Conservation (phyloP, 2,888 invertebrate species). For the Hoplodrina blanda region DNA sequence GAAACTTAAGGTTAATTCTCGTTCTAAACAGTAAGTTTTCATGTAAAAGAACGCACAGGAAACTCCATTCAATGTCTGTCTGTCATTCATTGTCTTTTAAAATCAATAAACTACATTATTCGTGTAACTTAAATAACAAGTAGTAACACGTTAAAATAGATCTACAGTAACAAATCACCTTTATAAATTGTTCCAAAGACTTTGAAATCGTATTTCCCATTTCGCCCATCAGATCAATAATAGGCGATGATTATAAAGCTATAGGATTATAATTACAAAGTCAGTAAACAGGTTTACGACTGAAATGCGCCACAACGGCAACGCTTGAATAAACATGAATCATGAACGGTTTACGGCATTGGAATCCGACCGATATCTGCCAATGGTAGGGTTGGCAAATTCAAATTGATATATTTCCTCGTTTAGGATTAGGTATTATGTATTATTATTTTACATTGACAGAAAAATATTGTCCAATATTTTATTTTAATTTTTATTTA, state of each 20-base stretch:
- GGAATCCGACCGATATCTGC: conserved; percentile 65
- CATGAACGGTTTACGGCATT: conserved; percentile 75
- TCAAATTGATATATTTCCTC: conserved; percentile 12
- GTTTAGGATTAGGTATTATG: too few species aligned
- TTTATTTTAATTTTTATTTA: too few species aligned
- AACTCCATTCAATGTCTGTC: too few species aligned
- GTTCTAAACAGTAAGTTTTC: too few species aligned
- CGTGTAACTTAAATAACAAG: too few species aligned
- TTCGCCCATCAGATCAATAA: conserved; percentile 41
- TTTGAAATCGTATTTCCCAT: conserved; percentile 4
- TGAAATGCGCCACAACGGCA: conserved; percentile 66
- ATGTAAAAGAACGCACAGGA: too few species aligned
- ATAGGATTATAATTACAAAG: conserved; percentile 66
- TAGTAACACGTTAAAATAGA: too few species aligned
- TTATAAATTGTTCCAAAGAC: neutral
- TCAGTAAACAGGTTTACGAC: conserved; percentile 70
- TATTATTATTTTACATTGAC: neutral
- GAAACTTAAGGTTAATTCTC: too few species aligned
- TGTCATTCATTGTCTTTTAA: too few species aligned
- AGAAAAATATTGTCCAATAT: neutral
- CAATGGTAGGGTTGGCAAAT: conserved; percentile 40
- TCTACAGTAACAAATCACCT: too few species aligned
- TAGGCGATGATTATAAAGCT: conserved; percentile 50
- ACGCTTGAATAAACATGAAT: conserved; percentile 81
- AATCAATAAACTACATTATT: too few species aligned